phyloP scores from a whole-genome alignment of 2,888 invertebrate genomes.

The Tiphia femorata region DNA sequence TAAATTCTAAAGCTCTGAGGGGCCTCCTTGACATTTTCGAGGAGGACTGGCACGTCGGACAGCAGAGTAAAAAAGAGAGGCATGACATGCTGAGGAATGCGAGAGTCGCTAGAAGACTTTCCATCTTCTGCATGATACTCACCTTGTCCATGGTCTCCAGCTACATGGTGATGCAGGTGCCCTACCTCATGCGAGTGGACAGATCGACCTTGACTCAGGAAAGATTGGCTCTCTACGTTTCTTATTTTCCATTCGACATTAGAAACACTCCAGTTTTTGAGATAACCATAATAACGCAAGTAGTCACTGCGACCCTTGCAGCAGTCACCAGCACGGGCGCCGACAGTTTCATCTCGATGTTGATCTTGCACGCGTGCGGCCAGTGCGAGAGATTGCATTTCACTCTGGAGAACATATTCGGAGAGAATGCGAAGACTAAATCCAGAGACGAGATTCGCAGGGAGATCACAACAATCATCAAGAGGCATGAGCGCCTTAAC shows the following conservation, averaged over 20 bases:
- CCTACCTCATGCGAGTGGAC: neutral
- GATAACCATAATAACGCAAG: constrained; percentile 20
- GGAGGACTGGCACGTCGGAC: constrained; percentile 15
- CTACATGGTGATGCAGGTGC: constrained; percentile 6
- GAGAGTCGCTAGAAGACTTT: constrained; percentile 8
- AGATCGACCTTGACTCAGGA: neutral
- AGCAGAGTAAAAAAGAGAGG: neutral
- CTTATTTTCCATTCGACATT: constrained; percentile 30
- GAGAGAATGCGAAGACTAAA: neutral
- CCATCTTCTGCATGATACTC: constrained; percentile 23
- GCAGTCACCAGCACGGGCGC: constrained; percentile 29
- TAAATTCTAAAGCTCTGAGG: constrained; percentile 22
- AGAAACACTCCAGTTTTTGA: constrained; percentile 8
- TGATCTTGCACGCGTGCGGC: constrained; percentile 35
- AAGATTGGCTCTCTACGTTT: constrained; percentile 12
- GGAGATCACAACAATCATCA: constrained; percentile 26
- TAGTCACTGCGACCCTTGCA: constrained; percentile 13
- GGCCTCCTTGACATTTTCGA: constrained; percentile 21
- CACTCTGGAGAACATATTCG: constrained; percentile 11
- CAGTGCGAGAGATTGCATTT: constrained; percentile 29
- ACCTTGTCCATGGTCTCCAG: too few species aligned
- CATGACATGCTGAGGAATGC: constrained; percentile 28
- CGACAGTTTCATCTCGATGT: constrained; percentile 39
- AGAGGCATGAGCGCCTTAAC: constrained; percentile 32
- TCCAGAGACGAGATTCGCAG: neutral